phyloP scores from a whole-genome alignment of 1,140 invertebrate species.

The Drosophila leontia region DNA sequence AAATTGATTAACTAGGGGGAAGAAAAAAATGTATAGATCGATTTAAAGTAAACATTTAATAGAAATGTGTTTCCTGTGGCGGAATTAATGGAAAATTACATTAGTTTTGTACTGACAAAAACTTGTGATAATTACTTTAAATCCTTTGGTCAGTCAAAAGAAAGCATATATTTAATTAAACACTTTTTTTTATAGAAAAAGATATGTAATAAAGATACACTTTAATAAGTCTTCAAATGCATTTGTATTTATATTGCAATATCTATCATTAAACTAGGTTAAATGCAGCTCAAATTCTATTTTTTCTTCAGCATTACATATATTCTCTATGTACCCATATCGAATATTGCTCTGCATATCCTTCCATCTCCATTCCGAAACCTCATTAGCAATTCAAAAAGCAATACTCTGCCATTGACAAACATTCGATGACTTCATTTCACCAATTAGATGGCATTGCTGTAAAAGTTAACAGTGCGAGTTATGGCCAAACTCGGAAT shows the following conservation, averaged over 20 bases:
- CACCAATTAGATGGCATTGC: constrained; percentile 73
- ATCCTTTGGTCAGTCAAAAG: neutral
- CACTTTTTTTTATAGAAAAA: neutral
- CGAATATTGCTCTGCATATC: constrained; percentile 1
- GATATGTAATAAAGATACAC: neutral
- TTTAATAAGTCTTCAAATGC: too few relatives aligned
- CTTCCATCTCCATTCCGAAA: neutral
- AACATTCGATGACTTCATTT: constrained; percentile 66
- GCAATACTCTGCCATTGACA: constrained; percentile 46
- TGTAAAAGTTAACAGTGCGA: constrained; percentile 68
- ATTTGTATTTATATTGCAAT: neutral
- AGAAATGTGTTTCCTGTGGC: constrained; percentile 4
- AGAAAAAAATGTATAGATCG: constrained; percentile 16
- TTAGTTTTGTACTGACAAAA: neutral
- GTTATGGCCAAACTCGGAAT: constrained; percentile 33
- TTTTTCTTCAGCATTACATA: neutral
- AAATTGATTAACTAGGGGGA: constrained; percentile 6
- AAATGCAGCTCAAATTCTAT: too few relatives aligned
- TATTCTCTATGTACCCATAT: neutral
- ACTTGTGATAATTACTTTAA: constrained; percentile 8
- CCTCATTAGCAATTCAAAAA: constrained; percentile 41
- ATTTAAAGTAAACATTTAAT: constrained; percentile 13
- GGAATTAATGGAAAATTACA: constrained; percentile 8
- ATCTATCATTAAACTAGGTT: neutral
- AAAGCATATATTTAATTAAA: neutral